Evolutionary conservation across 2,888 invertebrate species (phyloP).

Genomic region (Ptychoptera contaminata): DNA sequence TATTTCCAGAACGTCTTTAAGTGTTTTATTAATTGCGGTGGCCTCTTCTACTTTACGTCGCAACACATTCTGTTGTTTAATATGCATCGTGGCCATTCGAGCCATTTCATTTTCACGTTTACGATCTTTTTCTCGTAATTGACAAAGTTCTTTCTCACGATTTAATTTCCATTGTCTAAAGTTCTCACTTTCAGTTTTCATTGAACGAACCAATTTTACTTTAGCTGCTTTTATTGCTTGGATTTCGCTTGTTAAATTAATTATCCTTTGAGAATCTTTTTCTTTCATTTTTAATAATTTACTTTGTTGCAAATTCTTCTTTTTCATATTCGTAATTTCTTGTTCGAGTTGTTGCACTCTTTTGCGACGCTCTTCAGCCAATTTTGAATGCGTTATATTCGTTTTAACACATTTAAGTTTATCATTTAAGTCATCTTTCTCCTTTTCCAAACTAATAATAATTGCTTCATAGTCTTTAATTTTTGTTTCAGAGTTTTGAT

Average conservation of each 20-base stretch:
- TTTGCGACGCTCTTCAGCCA: constrained; percentile 59
- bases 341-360: constrained; percentile 62
- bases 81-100: constrained; percentile 59
- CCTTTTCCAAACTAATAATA: constrained; percentile 52
- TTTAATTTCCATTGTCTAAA: constrained; percentile 67
- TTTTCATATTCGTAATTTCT: constrained; percentile 54
- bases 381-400: constrained; percentile 39
- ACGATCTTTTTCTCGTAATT: constrained; percentile 65
- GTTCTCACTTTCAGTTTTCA: constrained; percentile 69
- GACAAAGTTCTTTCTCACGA: constrained; percentile 63
- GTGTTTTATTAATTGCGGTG: constrained; percentile 63
- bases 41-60: constrained; percentile 83
- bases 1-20: constrained; percentile 27
- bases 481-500: constrained; percentile 35
- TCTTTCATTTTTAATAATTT: constrained; percentile 57
- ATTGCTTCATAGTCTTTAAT: constrained; percentile 51
- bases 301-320: constrained; percentile 53
- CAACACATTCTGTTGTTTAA: constrained; percentile 67
- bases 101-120: constrained; percentile 67
- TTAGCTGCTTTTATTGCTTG: constrained; percentile 62
- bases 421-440: constrained; percentile 54
- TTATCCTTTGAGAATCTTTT: constrained; percentile 62
- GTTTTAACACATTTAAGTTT: constrained; percentile 46
- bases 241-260: constrained; percentile 55
- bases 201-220: constrained; percentile 65